Evolutionary conservation across 2,888 invertebrate species (phyloP), one percentile per base, ranked within the genome.

Genomic region (Caenorhabditis sp.): DNA sequence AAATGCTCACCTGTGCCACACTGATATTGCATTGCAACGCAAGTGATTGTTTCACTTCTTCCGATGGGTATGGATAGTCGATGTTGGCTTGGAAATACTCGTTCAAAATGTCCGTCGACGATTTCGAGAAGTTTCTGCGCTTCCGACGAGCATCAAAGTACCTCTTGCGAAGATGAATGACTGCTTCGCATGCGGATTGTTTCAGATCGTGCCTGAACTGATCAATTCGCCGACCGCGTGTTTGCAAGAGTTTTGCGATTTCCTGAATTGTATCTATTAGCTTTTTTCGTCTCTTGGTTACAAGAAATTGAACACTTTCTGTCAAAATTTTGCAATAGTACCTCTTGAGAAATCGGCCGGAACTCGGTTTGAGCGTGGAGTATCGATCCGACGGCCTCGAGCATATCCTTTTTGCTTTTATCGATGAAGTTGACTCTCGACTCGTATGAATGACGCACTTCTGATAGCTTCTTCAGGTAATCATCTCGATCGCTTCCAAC

Each of bases 61-160:
- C 98, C 89, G 95, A 95, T 82, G 98, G 98, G 92, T 98, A 98
- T 35, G 98, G 98, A 92, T 98, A 98, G 90, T 95, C 95, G 89
- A 99, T 93, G 91, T 99, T 97, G 87, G 96, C 96, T 92, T 98
- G 97, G 92, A 99, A 99, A 91, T 99, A 99, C 92, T 98, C 97
- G 91, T 99, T 99, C 87, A 99, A 92, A 89, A 98, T 95, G 92
- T 99, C 98, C 26, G 97, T 98, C 65, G 98, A 97, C 91, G 97
- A 96, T 92, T 99, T 99, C 92, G 96, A 96, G 91, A 99, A 98
- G 92, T 98, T 99, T 88, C 97, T 93, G 85, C 98, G 93, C 91
- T 99, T 99, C 92, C 90, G 89, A 88, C 92, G 91, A 39, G 74
- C 80, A 43, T 58, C 70, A 11, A 45, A 43, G 39, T 20, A 93